Percentiles rank a stretch among this genome's conserved stretches.
These are phyloP conservation scores for Lanistes nyassanus DNA, from an alignment of 1,140 invertebrate species.

Conservation along the genomic window DNA sequence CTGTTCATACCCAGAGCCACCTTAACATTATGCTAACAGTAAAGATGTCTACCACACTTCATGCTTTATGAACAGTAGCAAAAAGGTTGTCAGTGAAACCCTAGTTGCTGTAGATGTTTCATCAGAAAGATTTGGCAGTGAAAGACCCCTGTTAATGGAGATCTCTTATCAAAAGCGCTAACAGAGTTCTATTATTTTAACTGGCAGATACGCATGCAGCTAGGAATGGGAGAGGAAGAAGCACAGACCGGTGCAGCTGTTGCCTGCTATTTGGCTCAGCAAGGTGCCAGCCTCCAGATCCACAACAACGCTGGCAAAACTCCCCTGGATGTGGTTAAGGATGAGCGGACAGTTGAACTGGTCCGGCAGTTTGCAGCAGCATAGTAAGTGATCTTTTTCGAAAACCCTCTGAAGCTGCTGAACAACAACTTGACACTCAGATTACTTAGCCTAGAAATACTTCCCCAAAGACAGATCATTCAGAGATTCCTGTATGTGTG, in stretches of 20 bases:
- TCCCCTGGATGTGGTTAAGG: slow-evolving; percentile 71
- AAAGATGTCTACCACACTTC: too few species aligned
- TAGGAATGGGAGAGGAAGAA: slow-evolving; percentile 52
- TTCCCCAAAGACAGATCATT: too few species aligned
- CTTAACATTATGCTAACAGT: too few species aligned
- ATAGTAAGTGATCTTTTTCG: slow-evolving; percentile 41
- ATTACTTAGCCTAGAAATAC: too few species aligned
- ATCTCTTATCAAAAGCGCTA: not conserved
- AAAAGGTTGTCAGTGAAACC: too few species aligned
- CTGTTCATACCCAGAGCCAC: too few species aligned
- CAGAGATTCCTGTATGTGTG: too few species aligned
- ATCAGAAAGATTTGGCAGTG: too few species aligned
- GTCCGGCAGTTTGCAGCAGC: slow-evolving; percentile 56
- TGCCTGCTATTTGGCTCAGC: slow-evolving; percentile 77
- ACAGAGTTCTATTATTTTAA: not conserved
- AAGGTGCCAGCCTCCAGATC: slow-evolving; percentile 74
- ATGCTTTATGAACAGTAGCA: too few species aligned
- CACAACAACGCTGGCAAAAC: slow-evolving; percentile 77
- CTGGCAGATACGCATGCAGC: slow-evolving; percentile 53
- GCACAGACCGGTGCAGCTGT: slow-evolving; percentile 69
- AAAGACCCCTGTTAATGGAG: too few species aligned
- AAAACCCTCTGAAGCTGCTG: not conserved
- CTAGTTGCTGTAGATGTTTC: too few species aligned
- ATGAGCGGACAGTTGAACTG: slow-evolving; percentile 62
- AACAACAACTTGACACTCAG: not conserved